These are phyloP conservation scores for Muraenolepis orangiensis DNA, from an alignment of 2,797 vertebrate genomes.

Conservation along the genomic window DNA sequence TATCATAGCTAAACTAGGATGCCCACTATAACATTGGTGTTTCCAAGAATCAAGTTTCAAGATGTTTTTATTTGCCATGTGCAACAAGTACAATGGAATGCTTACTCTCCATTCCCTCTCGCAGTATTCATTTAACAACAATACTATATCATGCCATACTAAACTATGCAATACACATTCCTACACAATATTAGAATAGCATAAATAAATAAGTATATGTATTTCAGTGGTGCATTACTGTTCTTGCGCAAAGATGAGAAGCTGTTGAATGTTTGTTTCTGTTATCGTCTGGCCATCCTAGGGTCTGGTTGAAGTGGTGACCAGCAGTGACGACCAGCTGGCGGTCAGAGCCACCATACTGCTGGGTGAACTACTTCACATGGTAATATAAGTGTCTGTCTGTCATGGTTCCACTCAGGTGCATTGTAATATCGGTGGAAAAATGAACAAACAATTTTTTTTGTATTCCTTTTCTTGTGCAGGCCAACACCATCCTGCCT, in stretches of 20 bases:
- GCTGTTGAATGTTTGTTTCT: constrained; percentile 2
- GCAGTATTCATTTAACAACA: too few species aligned
- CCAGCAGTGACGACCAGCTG: constrained; percentile 90
- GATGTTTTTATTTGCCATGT: too few species aligned
- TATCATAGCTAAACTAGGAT: not conserved
- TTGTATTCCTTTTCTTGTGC: constrained; percentile 25
- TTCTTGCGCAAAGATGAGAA: not conserved
- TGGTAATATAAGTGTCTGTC: constrained; percentile 72
- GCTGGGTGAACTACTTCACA: constrained; percentile 90
- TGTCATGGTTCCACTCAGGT: not conserved
- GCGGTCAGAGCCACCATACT: constrained; percentile 93
- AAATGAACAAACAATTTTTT: not conserved
- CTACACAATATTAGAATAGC: too few species aligned
- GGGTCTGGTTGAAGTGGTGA: constrained; percentile 97
- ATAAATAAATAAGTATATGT: too few species aligned
- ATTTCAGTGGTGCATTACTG: too few species aligned
- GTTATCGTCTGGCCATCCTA: constrained; percentile 40
- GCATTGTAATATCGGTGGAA: not conserved
- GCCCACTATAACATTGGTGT: not conserved
- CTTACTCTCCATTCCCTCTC: too few species aligned
- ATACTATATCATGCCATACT: too few species aligned
- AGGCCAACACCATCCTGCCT: constrained; percentile 98
- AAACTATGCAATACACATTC: too few species aligned
- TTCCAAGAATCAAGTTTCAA: too few species aligned
- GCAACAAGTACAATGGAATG: too few species aligned